Evolutionary conservation across 2,113 vertebrate species (phyloP).

Genomic region (Dermatemys mawii): DNA sequence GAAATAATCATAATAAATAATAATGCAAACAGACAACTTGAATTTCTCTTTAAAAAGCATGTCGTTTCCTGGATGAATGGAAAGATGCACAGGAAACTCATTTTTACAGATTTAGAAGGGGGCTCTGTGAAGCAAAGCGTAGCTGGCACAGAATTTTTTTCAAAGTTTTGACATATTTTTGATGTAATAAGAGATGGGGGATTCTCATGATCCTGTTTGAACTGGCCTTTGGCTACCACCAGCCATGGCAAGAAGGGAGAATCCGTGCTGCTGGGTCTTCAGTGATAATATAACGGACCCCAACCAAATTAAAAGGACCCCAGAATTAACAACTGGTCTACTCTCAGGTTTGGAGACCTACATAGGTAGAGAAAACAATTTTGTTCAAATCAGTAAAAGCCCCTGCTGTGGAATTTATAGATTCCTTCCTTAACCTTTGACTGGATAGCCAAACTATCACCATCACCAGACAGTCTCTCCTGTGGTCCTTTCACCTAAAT

Average conservation of each 20-base stretch:
- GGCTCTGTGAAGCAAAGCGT: not conserved
- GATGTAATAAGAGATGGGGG: not conserved
- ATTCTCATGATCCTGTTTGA: not conserved
- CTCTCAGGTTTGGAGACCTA: not conserved
- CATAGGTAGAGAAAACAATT: not conserved
- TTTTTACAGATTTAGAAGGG: not conserved
- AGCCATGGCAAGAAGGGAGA: not conserved
- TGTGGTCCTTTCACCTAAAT: not conserved
- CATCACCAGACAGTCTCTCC: not conserved
- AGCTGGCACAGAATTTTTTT: not conserved
- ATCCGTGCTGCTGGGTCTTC: not conserved
- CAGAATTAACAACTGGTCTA: not conserved
- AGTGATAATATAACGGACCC: not conserved
- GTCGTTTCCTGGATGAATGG: not conserved
- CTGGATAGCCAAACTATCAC: too few species aligned
- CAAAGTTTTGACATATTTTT: not conserved
- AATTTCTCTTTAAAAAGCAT: fast-evolving
- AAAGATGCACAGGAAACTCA: not conserved
- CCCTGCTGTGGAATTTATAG: fast-evolving
- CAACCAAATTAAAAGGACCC: not conserved
- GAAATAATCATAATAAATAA: not conserved
- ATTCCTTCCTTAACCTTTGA: not conserved
- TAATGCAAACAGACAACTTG: not conserved
- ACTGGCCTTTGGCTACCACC: not conserved
- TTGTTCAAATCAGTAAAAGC: not conserved